Evolutionary conservation across 2,797 vertebrate species (phyloP).

Genomic region (Manis javanica): DNA sequence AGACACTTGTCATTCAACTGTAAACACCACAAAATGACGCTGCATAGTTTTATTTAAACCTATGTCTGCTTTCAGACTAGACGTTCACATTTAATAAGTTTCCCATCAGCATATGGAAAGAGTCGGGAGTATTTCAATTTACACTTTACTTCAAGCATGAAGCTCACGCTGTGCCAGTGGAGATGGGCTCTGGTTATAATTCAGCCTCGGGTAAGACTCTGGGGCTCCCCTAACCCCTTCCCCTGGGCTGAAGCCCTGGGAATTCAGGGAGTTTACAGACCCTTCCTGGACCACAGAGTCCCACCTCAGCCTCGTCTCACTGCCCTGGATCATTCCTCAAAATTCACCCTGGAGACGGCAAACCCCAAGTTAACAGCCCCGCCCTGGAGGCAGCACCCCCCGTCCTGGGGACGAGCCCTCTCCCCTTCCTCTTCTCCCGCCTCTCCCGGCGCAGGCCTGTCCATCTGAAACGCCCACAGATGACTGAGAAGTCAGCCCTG

Average conservation of each 20-base stretch:
- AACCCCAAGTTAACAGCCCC: neutral
- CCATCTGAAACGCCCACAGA: slow-evolving; percentile 63
- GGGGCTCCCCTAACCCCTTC: slow-evolving; percentile 72
- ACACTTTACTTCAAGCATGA: slow-evolving; percentile 74
- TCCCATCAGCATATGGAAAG: slow-evolving; percentile 70
- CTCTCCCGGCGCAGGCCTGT: slow-evolving; percentile 46
- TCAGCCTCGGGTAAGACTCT: slow-evolving; percentile 70
- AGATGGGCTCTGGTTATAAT: slow-evolving; percentile 60
- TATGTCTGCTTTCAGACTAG: slow-evolving; percentile 75
- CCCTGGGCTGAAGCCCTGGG: slow-evolving; percentile 74
- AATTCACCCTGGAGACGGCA: slow-evolving; percentile 48
- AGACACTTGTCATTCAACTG: slow-evolving; percentile 57
- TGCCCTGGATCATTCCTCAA: neutral
- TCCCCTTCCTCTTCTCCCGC: slow-evolving; percentile 14
- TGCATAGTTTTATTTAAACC: slow-evolving; percentile 69
- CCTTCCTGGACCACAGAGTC: slow-evolving; percentile 38
- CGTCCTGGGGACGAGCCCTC: neutral
- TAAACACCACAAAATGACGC: neutral
- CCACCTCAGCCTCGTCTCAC: slow-evolving; percentile 59
- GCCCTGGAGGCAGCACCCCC: neutral
- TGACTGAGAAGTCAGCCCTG: slow-evolving; percentile 73
- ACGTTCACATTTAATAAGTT: slow-evolving; percentile 73
- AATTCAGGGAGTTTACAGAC: slow-evolving; percentile 67
- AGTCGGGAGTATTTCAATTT: slow-evolving; percentile 76
- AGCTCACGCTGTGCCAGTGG: slow-evolving; percentile 72